phyloP scores from a whole-genome alignment of 2,113 vertebrate species.

The Rhinoderma darwinii region DNA sequence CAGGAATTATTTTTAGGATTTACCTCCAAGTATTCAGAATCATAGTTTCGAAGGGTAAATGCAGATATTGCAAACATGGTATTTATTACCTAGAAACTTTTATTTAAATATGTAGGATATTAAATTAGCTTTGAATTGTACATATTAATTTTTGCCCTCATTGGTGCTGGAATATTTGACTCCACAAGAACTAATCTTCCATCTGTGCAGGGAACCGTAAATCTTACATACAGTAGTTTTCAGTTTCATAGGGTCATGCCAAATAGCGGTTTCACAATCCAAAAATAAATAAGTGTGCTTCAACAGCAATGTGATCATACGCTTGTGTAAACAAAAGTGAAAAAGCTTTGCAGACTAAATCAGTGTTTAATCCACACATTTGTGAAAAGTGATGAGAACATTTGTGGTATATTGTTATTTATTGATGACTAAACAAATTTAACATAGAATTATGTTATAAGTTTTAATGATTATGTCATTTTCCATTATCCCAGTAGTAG shows the following conservation, averaged over 20 bases:
- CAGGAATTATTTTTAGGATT: too few species aligned
- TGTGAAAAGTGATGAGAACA: neutral
- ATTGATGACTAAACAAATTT: neutral
- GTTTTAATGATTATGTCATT: neutral
- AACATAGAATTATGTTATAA: neutral
- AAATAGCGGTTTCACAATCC: conserved; percentile 54
- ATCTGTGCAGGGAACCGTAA: conserved; percentile 46
- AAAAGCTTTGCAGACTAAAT: conserved; percentile 17
- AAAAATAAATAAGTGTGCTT: conserved; percentile 58
- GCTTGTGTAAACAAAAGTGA: conserved; percentile 45
- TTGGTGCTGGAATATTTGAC: conserved; percentile 25
- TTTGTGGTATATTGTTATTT: too few species aligned
- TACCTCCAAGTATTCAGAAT: too few species aligned
- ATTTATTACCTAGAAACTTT: neutral
- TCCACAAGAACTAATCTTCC: conserved; percentile 38
- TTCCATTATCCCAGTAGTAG: neutral
- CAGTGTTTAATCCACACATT: neutral
- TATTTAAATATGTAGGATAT: neutral
- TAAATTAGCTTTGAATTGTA: neutral
- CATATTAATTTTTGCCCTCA: neutral
- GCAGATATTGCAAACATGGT: neutral
- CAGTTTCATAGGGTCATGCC: conserved; percentile 49
- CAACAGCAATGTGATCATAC: conserved; percentile 35
- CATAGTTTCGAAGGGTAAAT: too few species aligned
- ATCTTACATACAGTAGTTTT: conserved; percentile 52